Conservation (phyloP, 2,888 invertebrate species). For the Monoplex corrugatus region DNA sequence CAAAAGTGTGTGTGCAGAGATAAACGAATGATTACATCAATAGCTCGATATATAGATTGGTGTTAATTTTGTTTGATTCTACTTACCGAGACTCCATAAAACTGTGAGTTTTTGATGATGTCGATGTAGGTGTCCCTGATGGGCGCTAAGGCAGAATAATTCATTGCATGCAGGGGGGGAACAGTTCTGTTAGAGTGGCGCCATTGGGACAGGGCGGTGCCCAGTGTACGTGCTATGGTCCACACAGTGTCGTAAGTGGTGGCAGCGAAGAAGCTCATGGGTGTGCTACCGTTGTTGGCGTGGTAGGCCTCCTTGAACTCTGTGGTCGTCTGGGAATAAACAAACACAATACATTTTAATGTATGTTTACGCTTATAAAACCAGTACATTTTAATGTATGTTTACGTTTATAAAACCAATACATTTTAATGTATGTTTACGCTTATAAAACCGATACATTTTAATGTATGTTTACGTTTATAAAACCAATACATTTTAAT, state of each 20-base stretch:
- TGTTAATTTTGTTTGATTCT: no score
- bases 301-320: conserved; percentile 86
- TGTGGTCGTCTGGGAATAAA: conserved; percentile 86
- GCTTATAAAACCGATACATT: no score
- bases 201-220: not conserved
- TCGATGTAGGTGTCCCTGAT: conserved; percentile 87
- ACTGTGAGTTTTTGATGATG: conserved; percentile 88
- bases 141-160: conserved; percentile 82
- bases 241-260: conserved; percentile 95
- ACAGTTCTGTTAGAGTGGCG: conserved; percentile 51
- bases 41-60: no score
- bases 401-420: no score
- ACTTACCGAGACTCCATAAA: conserved; percentile 93
- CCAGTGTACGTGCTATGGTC: conserved; percentile 91
- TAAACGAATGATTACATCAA: not conserved
- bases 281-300: conserved; percentile 73
- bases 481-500: no score
- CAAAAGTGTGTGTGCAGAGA: no score
- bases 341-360: no score
- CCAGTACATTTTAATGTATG: no score
- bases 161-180: conserved; percentile 53
- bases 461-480: no score
- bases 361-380: no score
- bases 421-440: no score
- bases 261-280: conserved; percentile 85